These are phyloP conservation scores for Cyanistes caeruleus DNA, from an alignment of 2,113 vertebrate species.

Conservation along the genomic window DNA sequence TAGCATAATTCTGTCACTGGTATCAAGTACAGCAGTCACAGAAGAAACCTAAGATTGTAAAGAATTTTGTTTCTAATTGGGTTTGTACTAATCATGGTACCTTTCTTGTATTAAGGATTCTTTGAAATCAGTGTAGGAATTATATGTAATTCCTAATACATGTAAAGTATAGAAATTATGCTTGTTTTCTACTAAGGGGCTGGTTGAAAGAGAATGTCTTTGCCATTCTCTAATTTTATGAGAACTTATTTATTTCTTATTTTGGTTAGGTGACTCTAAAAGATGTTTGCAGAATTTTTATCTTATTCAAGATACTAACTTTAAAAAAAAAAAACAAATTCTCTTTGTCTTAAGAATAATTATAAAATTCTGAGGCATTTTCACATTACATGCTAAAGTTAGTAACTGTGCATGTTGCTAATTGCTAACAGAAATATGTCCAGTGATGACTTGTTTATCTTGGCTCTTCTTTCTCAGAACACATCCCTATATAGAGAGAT, in stretches of 20 bases:
- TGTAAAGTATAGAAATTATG: neutral
- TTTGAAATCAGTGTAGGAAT: neutral
- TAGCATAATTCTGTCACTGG: neutral
- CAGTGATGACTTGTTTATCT: neutral
- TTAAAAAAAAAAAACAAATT: neutral
- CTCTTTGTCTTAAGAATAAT: neutral
- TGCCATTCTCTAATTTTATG: neutral
- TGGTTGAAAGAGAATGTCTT: neutral
- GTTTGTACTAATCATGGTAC: neutral
- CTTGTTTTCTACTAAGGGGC: neutral
- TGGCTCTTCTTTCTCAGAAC: neutral
- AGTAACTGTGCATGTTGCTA: neutral
- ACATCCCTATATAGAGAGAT: neutral
- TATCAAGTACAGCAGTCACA: neutral
- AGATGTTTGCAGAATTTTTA: neutral
- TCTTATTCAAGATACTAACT: neutral
- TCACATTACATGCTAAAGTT: neutral
- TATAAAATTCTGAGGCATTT: neutral
- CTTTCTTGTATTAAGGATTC: neutral
- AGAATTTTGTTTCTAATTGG: neutral
- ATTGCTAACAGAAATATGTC: neutral
- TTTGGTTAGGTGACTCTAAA: neutral
- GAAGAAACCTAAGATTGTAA: neutral
- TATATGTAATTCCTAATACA: neutral
- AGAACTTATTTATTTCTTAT: neutral